Evolutionary conservation across 2,113 vertebrate species (phyloP).

Genomic region (Bambusicola thoracicus): DNA sequence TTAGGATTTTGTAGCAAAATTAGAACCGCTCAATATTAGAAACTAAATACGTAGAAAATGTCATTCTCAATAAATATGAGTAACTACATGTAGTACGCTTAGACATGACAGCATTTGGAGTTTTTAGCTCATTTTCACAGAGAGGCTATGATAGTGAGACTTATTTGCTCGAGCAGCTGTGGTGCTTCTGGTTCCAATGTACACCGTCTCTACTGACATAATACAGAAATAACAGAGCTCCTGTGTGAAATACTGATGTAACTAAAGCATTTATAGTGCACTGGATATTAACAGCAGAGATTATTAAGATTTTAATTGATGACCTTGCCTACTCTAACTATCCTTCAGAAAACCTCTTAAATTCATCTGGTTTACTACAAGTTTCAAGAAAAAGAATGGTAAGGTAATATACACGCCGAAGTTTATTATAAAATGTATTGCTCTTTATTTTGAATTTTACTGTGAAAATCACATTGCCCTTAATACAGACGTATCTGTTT

Average conservation of each 20-base stretch:
- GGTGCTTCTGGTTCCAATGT: not conserved
- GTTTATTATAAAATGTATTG: not conserved
- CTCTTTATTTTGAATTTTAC: not conserved
- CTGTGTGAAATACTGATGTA: not conserved
- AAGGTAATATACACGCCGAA: not conserved
- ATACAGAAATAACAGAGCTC: not conserved
- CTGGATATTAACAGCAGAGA: not conserved
- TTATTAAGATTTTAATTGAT: not conserved
- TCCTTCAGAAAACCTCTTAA: not conserved
- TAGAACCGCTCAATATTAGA: not conserved
- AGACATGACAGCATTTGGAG: not conserved
- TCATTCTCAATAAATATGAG: not conserved
- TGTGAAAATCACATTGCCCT: not conserved
- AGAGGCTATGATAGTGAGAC: not conserved
- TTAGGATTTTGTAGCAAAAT: not conserved
- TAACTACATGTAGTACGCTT: not conserved
- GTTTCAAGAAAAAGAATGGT: not conserved
- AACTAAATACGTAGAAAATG: not conserved
- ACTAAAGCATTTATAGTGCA: not conserved
- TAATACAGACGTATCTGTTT: not conserved
- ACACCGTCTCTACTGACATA: not conserved
- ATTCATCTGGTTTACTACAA: not conserved
- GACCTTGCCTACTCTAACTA: not conserved
- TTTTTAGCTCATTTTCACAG: not conserved
- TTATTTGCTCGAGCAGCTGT: not conserved